These are phyloP conservation scores for Verasper variegatus DNA, from an alignment of 2,113 vertebrate species.

Conservation along the genomic window DNA sequence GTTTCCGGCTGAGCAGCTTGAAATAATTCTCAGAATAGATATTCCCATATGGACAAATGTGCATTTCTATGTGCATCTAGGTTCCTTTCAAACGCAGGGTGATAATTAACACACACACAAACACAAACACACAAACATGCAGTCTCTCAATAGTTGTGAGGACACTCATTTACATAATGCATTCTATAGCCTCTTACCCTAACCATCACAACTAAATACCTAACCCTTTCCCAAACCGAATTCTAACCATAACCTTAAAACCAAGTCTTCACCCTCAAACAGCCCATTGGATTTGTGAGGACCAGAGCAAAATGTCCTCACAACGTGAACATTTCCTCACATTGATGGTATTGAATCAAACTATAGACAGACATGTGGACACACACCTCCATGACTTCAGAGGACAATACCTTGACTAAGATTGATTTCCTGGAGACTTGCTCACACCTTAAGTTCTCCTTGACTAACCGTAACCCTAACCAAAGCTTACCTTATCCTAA, in stretches of 20 bases:
- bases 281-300: no score
- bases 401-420: neutral
- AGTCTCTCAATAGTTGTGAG: no score
- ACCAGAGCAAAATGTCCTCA: no score
- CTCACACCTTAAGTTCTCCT: neutral
- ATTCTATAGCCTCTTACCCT: no score
- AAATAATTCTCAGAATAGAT: conserved; percentile 55
- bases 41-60: conserved; percentile 52
- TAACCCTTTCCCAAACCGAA: no score
- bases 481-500: neutral
- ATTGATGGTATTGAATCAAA: no score
- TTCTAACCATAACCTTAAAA: no score
- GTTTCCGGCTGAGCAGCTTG: conserved; percentile 53
- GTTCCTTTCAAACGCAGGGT: conserved; percentile 40
- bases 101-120: conserved; percentile 17
- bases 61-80: conserved; percentile 37
- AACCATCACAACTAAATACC: no score
- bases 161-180: no score
- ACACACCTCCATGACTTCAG: neutral
- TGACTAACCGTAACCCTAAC: neutral
- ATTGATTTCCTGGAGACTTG: neutral
- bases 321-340: no score
- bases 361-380: neutral
- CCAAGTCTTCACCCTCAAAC: no score
- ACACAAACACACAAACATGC: neutral